phyloP scores from a whole-genome alignment of 2,113 vertebrate genomes.

The Paratilapia polleni region DNA sequence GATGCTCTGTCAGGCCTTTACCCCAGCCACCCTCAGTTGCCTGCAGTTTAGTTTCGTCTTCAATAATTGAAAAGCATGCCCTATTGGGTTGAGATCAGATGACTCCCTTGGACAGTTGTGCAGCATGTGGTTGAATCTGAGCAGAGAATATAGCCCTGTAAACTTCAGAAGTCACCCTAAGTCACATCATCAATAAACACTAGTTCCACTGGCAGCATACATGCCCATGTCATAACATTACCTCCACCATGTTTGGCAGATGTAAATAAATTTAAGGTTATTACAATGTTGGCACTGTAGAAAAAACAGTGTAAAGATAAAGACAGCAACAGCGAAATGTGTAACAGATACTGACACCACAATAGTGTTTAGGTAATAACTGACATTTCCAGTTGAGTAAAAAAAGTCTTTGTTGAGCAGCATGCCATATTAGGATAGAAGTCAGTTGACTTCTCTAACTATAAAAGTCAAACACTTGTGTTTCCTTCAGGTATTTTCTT shows the following conservation, averaged over 20 bases:
- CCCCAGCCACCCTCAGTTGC: not conserved
- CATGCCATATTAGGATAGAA: constrained; percentile 29
- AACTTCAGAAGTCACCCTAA: not conserved
- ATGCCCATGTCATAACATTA: not conserved
- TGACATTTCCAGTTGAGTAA: not conserved
- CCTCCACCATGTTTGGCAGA: not conserved
- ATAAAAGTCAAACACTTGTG: constrained; percentile 14
- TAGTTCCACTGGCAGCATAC: too few relatives aligned
- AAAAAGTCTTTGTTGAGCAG: not conserved
- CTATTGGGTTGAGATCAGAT: not conserved
- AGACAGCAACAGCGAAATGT: not conserved
- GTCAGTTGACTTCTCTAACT: not conserved
- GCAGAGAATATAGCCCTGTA: not conserved
- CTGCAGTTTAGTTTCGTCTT: not conserved
- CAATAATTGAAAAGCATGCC: not conserved
- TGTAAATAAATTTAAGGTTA: not conserved
- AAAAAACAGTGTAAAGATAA: not conserved
- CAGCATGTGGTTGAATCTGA: not conserved
- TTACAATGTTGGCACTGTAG: not conserved
- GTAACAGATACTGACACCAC: not conserved
- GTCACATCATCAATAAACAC: too few relatives aligned
- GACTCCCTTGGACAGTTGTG: not conserved
- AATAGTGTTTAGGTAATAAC: constrained; percentile 20
- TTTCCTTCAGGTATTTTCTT: not conserved
- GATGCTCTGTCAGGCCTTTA: not conserved